Evolutionary conservation across 1,140 invertebrate species (phyloP).

Genomic region (Aphelinus atriplicis): DNA sequence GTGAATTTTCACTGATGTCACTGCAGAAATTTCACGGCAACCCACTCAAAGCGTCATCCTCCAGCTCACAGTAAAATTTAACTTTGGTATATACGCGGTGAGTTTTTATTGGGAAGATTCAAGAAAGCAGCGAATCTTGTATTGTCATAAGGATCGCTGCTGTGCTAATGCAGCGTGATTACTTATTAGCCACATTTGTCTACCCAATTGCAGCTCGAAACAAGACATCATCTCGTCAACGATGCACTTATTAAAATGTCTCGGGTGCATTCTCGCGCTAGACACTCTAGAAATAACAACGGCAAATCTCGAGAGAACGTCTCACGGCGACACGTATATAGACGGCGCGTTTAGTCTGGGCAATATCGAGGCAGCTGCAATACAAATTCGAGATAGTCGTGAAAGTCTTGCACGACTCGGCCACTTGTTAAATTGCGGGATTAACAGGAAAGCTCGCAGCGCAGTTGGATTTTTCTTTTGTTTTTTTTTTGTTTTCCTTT

Average conservation of each 20-base stretch:
- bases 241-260: conserved; percentile 15
- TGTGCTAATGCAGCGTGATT: too few species aligned
- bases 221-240: not conserved
- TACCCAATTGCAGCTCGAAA: not conserved
- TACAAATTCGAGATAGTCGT: not conserved
- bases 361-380: not conserved
- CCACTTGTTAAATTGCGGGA: not conserved
- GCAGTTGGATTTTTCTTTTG: too few species aligned
- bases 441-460: not conserved
- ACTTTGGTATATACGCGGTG: too few species aligned
- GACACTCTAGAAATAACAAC: conserved; percentile 15
- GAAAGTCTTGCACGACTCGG: not conserved
- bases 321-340: conserved; percentile 12
- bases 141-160: too few species aligned
- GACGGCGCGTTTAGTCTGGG: not conserved
- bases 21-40: too few species aligned
- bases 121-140: too few species aligned
- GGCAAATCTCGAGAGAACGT: conserved; percentile 20
- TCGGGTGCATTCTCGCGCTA: conserved; percentile 10
- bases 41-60: too few species aligned
- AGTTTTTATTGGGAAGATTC: too few species aligned
- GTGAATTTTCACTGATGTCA: too few species aligned
- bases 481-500: too few species aligned
- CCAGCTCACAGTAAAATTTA: too few species aligned
- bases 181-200: too few species aligned